These are phyloP conservation scores for Dasypus novemcinctus DNA, from an alignment of 2,113 vertebrate species.

Conservation along the genomic window DNA sequence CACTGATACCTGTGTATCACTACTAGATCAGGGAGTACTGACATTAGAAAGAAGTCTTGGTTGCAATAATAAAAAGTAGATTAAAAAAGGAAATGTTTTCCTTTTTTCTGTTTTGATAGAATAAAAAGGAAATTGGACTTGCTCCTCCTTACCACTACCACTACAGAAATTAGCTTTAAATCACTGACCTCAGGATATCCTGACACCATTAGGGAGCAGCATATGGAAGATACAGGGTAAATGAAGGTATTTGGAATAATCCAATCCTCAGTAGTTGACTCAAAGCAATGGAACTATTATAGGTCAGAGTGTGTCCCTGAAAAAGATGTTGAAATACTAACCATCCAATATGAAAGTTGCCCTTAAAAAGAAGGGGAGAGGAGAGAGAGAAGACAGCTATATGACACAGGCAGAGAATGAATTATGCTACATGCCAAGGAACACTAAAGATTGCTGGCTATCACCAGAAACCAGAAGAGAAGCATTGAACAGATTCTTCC, in stretches of 20 bases:
- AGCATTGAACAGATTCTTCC: too few relatives aligned
- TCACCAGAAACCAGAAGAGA: too few relatives aligned
- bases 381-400: too few relatives aligned
- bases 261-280: neutral
- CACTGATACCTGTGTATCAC: neutral
- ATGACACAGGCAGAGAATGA: too few relatives aligned
- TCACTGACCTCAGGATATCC: neutral
- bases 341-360: too few relatives aligned
- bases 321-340: too few relatives aligned
- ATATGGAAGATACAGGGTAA: neutral
- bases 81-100: conserved; percentile 30
- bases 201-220: neutral
- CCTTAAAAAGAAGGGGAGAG: too few relatives aligned
- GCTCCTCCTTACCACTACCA: neutral
- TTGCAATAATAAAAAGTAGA: neutral
- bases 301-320: too few relatives aligned
- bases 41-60: conserved; percentile 3
- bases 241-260: neutral
- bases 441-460: too few relatives aligned
- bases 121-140: conserved; percentile 8
- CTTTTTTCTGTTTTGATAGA: neutral
- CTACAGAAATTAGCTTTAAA: neutral
- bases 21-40: conserved; percentile 27
- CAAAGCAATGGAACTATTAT: neutral
- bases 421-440: too few relatives aligned